These are phyloP conservation scores for Drosophila lowei DNA, from an alignment of 1,140 invertebrate species.

Conservation along the genomic window DNA sequence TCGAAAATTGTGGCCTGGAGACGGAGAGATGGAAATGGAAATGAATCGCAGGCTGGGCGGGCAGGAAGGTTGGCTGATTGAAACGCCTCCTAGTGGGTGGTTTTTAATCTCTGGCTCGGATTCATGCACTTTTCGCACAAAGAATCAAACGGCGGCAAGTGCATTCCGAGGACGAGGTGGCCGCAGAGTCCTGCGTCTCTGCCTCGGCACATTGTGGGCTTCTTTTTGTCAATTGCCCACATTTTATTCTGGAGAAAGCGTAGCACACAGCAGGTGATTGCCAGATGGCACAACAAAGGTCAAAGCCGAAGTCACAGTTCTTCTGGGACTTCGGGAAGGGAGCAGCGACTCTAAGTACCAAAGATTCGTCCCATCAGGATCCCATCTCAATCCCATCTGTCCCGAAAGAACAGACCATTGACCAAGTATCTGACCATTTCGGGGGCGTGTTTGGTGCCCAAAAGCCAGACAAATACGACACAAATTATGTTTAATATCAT, in stretches of 20 bases:
- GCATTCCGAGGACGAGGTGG: background rate
- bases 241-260: background rate
- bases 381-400: too few species aligned
- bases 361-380: background rate
- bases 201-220: background rate
- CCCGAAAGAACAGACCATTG: too few species aligned
- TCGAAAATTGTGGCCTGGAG: conserved; percentile 31
- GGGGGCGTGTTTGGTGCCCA: too few species aligned
- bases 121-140: conserved; percentile 34
- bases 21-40: too few species aligned
- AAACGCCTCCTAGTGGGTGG: conserved; percentile 60
- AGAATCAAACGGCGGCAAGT: conserved; percentile 8
- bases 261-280: background rate
- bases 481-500: too few species aligned
- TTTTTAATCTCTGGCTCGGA: conserved; percentile 37
- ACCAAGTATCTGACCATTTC: too few species aligned
- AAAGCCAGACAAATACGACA: too few species aligned
- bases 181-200: background rate
- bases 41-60: conserved; percentile 16
- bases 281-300: conserved; percentile 33
- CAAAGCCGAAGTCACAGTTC: conserved; percentile 15
- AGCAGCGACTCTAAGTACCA: too few species aligned
- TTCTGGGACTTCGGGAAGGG: too few species aligned
- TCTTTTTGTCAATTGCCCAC: conserved; percentile 6
- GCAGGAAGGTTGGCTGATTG: conserved; percentile 37